These are phyloP conservation scores for Stratiolaelaps scimitus DNA, from an alignment of 1,140 invertebrate species.

Conservation along the genomic window DNA sequence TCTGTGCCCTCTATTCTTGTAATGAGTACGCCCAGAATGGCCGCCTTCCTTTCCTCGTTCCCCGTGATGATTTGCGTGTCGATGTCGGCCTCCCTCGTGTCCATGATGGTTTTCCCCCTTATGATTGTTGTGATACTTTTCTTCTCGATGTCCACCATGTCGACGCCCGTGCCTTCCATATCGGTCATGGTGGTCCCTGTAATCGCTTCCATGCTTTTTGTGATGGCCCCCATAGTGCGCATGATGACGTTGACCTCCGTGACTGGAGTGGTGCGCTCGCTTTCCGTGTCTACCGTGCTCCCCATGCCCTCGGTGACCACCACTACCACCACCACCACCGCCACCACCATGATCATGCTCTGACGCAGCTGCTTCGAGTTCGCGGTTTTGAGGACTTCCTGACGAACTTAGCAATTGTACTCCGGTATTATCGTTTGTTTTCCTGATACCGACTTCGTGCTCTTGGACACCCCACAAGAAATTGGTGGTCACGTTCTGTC, in stretches of 20 bases:
- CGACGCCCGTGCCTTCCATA: conserved; percentile 27
- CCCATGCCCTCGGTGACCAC: background rate
- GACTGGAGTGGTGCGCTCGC: background rate
- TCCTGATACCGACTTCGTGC: too few species aligned
- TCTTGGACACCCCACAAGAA: too few species aligned
- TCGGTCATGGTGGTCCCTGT: conserved; percentile 5
- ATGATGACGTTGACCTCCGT: conserved; percentile 2
- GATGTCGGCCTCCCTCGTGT: conserved; percentile 32
- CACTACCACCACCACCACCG: too few species aligned
- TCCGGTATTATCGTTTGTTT: too few species aligned
- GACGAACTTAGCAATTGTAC: too few species aligned
- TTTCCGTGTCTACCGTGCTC: background rate
- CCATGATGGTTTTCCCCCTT: conserved; percentile 31
- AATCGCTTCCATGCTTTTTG: background rate
- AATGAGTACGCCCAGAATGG: conserved; percentile 30
- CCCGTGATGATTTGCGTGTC: conserved; percentile 32
- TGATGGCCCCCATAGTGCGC: conserved; percentile 6
- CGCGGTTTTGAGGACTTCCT: too few species aligned
- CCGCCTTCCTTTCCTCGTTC: conserved; percentile 31
- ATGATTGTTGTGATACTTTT: conserved; percentile 32
- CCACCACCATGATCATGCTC: background rate
- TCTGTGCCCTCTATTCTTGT: conserved; percentile 32
- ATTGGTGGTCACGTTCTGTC: too few species aligned
- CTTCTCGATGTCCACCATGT: conserved; percentile 32
- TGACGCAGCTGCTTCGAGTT: background rate